phyloP scores from a whole-genome alignment of 2,113 vertebrate species.

The Cyanoramphus novaezelandiae region DNA sequence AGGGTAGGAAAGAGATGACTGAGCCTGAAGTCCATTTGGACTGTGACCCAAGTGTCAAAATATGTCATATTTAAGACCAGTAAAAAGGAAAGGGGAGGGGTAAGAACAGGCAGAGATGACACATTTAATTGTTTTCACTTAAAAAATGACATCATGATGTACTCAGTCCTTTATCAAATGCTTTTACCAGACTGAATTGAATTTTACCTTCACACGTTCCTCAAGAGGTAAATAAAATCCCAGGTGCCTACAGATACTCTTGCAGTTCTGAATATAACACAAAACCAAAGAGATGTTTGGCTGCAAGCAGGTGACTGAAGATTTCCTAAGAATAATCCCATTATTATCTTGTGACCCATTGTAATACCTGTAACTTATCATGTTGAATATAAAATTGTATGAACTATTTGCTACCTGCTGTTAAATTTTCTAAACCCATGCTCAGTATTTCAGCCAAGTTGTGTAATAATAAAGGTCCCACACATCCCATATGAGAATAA shows the following conservation, averaged over 20 bases:
- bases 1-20: background rate
- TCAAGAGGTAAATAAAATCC: background rate
- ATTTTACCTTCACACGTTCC: background rate
- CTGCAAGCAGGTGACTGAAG: background rate
- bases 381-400: background rate
- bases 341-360: background rate
- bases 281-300: background rate
- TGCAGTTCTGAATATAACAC: background rate
- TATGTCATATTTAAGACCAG: background rate
- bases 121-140: background rate
- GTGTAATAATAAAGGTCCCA: background rate
- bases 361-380: background rate
- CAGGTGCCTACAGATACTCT: background rate
- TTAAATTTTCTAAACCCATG: background rate
- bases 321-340: background rate
- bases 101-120: background rate
- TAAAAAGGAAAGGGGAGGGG: background rate
- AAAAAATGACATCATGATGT: background rate
- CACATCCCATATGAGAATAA: background rate
- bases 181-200: background rate
- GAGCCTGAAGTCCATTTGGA: background rate
- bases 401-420: background rate
- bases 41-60: background rate
- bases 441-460: background rate
- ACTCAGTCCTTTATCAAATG: background rate